phyloP scores from a whole-genome alignment of 2,113 vertebrate genomes.

The Trematomus loennbergii region DNA sequence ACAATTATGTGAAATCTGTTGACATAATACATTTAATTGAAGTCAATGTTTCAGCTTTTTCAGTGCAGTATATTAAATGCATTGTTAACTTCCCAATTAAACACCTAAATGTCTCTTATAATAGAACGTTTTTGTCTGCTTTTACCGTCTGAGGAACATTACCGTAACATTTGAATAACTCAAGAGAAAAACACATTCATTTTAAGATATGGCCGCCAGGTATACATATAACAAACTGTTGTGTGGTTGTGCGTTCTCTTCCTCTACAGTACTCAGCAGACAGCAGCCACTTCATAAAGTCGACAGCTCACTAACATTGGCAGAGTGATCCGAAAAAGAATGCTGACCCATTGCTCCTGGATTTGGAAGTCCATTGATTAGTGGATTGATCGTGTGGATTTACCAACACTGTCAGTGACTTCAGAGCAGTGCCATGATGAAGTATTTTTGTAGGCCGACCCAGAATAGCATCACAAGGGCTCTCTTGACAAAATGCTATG shows the following conservation, averaged over 20 bases:
- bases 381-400: neutral
- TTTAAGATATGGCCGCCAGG: neutral
- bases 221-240: neutral
- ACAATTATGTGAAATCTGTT: too few relatives aligned
- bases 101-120: neutral
- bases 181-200: neutral
- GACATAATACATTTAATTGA: too few relatives aligned
- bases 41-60: too few relatives aligned
- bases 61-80: neutral
- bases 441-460: too few relatives aligned
- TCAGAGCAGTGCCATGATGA: neutral
- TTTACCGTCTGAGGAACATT: neutral
- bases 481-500: too few relatives aligned
- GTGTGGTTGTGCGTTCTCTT: neutral
- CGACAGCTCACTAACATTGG: slow-evolving; percentile 12
- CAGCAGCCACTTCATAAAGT: slow-evolving; percentile 13
- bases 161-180: neutral
- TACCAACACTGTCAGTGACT: slow-evolving; percentile 12
- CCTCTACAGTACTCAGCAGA: neutral
- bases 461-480: too few relatives aligned
- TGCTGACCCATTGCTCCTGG: slow-evolving; percentile 5
- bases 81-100: neutral
- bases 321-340: neutral
- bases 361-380: slow-evolving; percentile 33
- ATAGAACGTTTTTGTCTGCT: neutral